These are phyloP conservation scores for Dunckerocampus dactyliophorus DNA, from an alignment of 2,113 vertebrate species.

Conservation along the genomic window DNA sequence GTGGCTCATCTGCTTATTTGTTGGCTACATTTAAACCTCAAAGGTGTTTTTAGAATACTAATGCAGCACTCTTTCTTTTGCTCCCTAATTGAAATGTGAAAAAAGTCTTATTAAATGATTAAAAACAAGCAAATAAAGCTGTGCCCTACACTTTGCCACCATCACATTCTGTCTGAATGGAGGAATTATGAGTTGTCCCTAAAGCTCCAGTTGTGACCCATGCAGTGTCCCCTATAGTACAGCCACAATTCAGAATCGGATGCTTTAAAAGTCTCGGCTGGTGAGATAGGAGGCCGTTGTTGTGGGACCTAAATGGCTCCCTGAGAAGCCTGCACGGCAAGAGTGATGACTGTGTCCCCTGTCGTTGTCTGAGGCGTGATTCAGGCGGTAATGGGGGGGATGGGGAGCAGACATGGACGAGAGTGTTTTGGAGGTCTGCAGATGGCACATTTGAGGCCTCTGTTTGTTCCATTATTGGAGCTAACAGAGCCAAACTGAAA, in stretches of 20 bases:
- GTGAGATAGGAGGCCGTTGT: conserved; percentile 61
- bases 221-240: conserved; percentile 48
- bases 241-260: conserved; percentile 54
- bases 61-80: not conserved
- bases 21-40: too few relatives aligned
- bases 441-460: conserved; percentile 53
- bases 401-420: conserved; percentile 41
- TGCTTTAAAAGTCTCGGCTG: conserved; percentile 54
- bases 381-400: conserved; percentile 45
- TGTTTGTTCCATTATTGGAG: conserved; percentile 61
- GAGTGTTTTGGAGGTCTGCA: conserved; percentile 54
- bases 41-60: too few relatives aligned
- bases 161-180: conserved; percentile 29
- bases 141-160: conserved; percentile 6
- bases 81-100: not conserved
- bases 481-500: conserved; percentile 52
- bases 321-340: conserved; percentile 40
- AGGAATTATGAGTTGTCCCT: conserved; percentile 54
- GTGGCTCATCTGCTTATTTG: not conserved
- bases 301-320: conserved; percentile 58
- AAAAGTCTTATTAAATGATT: not conserved
- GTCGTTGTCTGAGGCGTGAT: conserved; percentile 59
- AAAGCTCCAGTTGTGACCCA: conserved; percentile 37
- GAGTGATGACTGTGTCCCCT: conserved; percentile 63
- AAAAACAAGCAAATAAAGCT: conserved; percentile 9